Conservation (phyloP, 2,113 vertebrate genomes). For the Suricata suricatta region DNA sequence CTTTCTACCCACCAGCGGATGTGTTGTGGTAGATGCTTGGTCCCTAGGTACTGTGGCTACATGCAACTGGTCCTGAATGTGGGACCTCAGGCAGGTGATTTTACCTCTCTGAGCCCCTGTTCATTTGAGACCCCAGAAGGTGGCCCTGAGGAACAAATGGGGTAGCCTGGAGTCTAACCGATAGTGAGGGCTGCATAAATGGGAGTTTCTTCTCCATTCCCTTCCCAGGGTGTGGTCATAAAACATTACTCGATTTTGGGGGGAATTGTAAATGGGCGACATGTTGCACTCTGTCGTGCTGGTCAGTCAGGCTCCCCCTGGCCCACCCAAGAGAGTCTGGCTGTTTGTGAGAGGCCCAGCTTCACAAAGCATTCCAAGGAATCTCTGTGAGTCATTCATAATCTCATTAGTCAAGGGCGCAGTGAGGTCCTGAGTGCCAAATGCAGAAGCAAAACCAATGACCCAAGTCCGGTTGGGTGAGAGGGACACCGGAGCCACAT, state of each 20-base stretch:
- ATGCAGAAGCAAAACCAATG: background rate
- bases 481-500: background rate
- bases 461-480: background rate
- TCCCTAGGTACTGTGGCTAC: background rate
- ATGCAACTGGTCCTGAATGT: background rate
- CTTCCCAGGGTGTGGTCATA: background rate
- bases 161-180: too few relatives aligned
- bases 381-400: background rate
- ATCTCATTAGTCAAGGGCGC: background rate
- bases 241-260: background rate
- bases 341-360: background rate
- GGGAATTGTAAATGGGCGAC: background rate
- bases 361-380: background rate
- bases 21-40: fast-evolving
- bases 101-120: background rate
- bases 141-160: background rate
- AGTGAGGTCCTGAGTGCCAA: background rate
- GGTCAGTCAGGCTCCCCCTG: background rate
- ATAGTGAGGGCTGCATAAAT: background rate
- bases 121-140: too few relatives aligned
- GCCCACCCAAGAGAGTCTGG: fast-evolving
- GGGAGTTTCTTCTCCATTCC: background rate
- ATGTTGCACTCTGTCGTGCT: fast-evolving
- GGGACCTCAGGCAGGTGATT: too few relatives aligned
- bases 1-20: fast-evolving